A percentile compares a stretch with the other conserved stretches of the same genome.
These are phyloP conservation scores for Hydraecia micacea DNA, from an alignment of 2,888 invertebrate species.

Conservation along the genomic window DNA sequence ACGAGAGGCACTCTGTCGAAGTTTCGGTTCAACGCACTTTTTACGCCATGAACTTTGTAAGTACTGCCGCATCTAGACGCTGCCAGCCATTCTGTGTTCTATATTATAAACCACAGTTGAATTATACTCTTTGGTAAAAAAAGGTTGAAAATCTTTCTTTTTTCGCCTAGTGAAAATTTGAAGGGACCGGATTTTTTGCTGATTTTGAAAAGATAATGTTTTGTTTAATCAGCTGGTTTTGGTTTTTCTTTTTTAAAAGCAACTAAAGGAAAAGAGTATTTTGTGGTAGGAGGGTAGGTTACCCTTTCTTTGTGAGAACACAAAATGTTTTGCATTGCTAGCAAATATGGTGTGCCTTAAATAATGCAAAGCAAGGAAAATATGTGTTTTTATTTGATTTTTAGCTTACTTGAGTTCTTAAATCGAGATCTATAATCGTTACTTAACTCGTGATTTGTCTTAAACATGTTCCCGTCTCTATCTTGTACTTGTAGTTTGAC, in stretches of 20 bases:
- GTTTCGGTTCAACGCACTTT: neutral
- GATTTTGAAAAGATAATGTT: slow-evolving; percentile 39
- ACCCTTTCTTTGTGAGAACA: slow-evolving; percentile 10
- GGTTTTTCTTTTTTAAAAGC: slow-evolving; percentile 23
- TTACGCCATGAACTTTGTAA: neutral
- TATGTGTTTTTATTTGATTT: neutral
- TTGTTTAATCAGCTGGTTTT: slow-evolving; percentile 31
- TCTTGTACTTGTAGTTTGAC: neutral
- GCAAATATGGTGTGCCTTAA: neutral
- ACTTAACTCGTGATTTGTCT: too few relatives aligned
- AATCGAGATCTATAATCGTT: neutral
- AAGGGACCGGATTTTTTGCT: slow-evolving; percentile 36
- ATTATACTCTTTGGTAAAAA: slow-evolving; percentile 41
- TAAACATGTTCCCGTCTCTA: neutral
- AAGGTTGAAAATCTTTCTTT: slow-evolving; percentile 19
- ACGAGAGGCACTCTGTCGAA: neutral
- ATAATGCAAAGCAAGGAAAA: neutral
- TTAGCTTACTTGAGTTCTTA: neutral
- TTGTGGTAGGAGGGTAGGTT: slow-evolving; percentile 2
- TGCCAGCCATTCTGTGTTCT: neutral
- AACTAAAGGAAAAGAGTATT: slow-evolving; percentile 21
- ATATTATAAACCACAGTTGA: slow-evolving; percentile 59
- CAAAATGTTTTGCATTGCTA: slow-evolving; percentile 15
- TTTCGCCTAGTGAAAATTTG: slow-evolving; percentile 24
- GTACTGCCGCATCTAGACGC: neutral